Conservation (phyloP, 2,888 invertebrate species). For the Oxyteleia sp. region DNA sequence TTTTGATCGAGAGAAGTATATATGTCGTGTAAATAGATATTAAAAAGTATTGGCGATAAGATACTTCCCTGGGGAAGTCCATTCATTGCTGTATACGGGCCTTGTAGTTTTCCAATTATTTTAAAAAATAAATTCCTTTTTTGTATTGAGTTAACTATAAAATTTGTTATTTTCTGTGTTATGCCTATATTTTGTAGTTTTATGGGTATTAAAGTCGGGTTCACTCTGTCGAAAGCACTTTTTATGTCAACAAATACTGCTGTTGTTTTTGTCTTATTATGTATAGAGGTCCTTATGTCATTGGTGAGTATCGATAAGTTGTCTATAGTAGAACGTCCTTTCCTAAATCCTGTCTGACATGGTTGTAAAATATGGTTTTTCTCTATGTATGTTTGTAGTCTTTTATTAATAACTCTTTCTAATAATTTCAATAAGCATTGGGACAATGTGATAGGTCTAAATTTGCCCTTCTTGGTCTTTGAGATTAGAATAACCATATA, state of each 20-base stretch:
- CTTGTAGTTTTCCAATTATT: conserved; percentile 4
- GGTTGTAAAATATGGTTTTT: not conserved
- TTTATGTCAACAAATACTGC: conserved; percentile 5
- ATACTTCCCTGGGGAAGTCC: conserved; percentile 18
- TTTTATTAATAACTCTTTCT: conserved; percentile 6
- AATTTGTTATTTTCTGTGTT: not conserved
- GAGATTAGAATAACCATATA: not conserved
- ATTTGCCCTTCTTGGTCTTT: too few relatives aligned
- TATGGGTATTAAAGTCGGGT: not conserved
- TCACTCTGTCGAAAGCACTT: conserved; percentile 10
- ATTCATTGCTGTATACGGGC: too few relatives aligned
- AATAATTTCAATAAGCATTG: conserved; percentile 9
- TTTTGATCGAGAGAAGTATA: not conserved
- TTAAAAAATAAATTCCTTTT: conserved; percentile 3
- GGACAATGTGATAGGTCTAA: not conserved
- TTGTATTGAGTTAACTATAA: too few relatives aligned
- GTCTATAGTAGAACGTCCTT: not conserved
- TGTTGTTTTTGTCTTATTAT: not conserved
- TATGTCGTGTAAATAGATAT: conserved; percentile 16
- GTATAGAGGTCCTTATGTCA: not conserved
- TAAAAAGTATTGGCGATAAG: conserved; percentile 7
- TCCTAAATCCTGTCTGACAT: conserved; percentile 4
- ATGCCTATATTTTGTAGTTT: not conserved
- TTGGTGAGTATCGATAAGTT: conserved; percentile 14
- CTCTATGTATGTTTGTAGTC: not conserved